These are phyloP conservation scores for Lagocephalus sceleratus DNA, from an alignment of 2,797 vertebrate species.

Conservation along the genomic window DNA sequence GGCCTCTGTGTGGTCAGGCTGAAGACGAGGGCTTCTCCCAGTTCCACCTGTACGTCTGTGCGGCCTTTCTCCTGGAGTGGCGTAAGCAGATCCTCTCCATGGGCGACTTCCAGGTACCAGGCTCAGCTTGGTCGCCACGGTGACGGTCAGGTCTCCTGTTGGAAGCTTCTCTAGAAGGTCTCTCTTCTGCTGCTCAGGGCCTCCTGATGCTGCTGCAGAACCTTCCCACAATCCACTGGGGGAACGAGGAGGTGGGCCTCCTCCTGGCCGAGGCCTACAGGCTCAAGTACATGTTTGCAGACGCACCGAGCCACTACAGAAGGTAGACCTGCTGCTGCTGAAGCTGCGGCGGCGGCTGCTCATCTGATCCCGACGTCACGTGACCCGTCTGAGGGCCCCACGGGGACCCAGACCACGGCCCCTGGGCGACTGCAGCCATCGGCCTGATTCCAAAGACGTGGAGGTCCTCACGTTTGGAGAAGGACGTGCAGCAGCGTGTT, in stretches of 20 bases:
- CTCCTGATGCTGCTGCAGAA: slow-evolving; percentile 98
- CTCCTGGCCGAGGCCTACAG: slow-evolving; percentile 97
- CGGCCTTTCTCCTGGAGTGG: slow-evolving; percentile 98
- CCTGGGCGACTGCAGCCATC: no score
- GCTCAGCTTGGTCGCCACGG: no score
- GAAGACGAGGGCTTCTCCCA: slow-evolving; percentile 97
- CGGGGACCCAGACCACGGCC: no score
- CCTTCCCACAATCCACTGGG: slow-evolving; percentile 98
- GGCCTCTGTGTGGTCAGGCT: slow-evolving; percentile 85
- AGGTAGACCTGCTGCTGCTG: slow-evolving; percentile 73
- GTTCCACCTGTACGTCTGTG: slow-evolving; percentile 96
- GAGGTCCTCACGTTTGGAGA: slow-evolving; percentile 2
- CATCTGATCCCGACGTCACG: no score
- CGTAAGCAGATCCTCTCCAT: slow-evolving; percentile 96
- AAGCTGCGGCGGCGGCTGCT: slow-evolving; percentile 3
- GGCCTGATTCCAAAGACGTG: no score
- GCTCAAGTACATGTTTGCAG: slow-evolving; percentile 99
- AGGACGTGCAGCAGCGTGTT: background rate
- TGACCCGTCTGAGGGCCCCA: no score
- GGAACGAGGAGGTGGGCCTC: slow-evolving; percentile 95
- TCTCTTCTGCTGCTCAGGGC: slow-evolving; percentile 73
- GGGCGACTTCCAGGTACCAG: slow-evolving; percentile 92
- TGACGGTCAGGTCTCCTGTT: no score
- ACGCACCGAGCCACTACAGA: slow-evolving; percentile 97
- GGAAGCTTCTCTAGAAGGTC: background rate